These are phyloP conservation scores for Hystrix brachyura DNA, from an alignment of 2,113 vertebrate genomes.

Conservation along the genomic window DNA sequence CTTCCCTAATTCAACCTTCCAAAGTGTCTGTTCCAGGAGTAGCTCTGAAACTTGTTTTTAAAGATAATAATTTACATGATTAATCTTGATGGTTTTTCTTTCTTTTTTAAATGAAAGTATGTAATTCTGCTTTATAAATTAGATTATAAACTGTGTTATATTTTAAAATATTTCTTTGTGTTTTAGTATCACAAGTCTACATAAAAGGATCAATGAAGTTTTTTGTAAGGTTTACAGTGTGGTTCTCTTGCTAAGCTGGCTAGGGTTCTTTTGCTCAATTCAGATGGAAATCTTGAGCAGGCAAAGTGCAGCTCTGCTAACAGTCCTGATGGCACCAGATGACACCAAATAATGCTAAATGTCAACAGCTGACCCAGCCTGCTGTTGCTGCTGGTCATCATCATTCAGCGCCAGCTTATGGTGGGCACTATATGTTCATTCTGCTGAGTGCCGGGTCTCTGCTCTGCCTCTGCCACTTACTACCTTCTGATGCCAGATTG, in stretches of 20 bases:
- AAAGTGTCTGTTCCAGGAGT: not conserved
- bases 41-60: not conserved
- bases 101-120: not conserved
- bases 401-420: not conserved
- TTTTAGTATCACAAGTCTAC: not conserved
- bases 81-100: not conserved
- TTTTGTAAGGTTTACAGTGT: not conserved
- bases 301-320: not conserved
- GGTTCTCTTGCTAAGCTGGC: not conserved
- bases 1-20: not conserved
- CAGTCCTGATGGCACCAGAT: not conserved
- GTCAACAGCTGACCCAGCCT: not conserved
- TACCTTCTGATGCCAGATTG: not conserved
- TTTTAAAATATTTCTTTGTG: not conserved
- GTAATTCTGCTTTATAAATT: not conserved
- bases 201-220: not conserved
- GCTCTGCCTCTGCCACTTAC: not conserved
- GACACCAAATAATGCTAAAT: not conserved
- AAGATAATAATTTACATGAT: not conserved
- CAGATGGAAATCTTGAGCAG: not conserved
- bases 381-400: not conserved
- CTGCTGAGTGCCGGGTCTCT: not conserved
- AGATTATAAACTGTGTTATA: not conserved
- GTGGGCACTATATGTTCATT: not conserved
- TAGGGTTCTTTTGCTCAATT: not conserved